Percentiles rank a stretch among this genome's conserved stretches.
phyloP scores from a whole-genome alignment of 2,888 invertebrate genomes.

The Antheraea yamamai region DNA sequence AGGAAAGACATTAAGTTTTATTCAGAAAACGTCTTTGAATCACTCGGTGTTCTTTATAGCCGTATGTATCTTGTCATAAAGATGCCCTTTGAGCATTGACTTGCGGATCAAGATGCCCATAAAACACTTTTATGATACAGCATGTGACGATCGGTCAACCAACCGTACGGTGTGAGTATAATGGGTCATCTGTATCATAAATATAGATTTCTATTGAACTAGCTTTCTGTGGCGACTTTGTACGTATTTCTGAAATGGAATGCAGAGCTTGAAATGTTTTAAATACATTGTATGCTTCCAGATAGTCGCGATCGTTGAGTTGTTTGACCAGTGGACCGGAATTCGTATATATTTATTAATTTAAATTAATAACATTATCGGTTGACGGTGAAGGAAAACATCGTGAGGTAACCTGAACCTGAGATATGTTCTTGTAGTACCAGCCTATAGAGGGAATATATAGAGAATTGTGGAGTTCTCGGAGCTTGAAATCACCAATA shows the following conservation, averaged over 20 bases:
- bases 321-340: too few species aligned
- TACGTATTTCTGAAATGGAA: not conserved
- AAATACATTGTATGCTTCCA: too few species aligned
- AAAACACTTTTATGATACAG: slow-evolving; percentile 7
- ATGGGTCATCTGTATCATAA: not conserved
- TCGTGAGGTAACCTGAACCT: too few species aligned
- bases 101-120: not conserved
- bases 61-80: not conserved
- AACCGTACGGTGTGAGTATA: not conserved
- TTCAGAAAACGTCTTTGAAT: not conserved
- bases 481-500: too few species aligned
- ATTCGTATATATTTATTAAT: too few species aligned
- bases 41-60: not conserved
- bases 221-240: not conserved
- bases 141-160: not conserved
- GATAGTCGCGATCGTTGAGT: too few species aligned
- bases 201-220: not conserved
- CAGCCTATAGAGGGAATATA: too few species aligned
- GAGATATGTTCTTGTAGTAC: too few species aligned
- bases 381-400: too few species aligned
- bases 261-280: too few species aligned
- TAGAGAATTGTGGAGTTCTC: too few species aligned
- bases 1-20: not conserved
- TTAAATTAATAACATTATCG: too few species aligned
- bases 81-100: slow-evolving; percentile 9